A percentile compares a stretch with the other conserved stretches of the same genome.
Evolutionary conservation across 2,797 vertebrate genomes (phyloP).

Genomic region (Gambelia wislizenii): DNA sequence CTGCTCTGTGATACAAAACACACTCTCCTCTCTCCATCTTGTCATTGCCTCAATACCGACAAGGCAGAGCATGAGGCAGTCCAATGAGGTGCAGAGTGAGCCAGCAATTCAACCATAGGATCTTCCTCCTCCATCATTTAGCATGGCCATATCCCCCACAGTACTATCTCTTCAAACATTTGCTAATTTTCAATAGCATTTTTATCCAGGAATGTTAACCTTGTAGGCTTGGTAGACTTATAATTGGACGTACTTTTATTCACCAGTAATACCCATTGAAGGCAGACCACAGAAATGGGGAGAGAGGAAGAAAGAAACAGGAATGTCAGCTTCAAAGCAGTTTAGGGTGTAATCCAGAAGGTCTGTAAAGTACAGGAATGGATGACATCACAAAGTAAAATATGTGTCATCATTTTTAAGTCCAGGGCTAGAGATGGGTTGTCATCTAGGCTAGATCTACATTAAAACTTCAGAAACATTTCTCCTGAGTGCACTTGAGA

Average conservation of each 20-base stretch:
- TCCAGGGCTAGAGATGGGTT: not conserved
- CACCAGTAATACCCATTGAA: too few relatives aligned
- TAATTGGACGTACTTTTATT: not conserved
- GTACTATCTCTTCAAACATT: not conserved
- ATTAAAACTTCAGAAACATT: constrained; percentile 13
- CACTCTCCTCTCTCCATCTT: too few relatives aligned
- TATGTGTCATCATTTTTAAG: not conserved
- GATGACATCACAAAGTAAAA: constrained; percentile 7
- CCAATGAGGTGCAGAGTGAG: too few relatives aligned
- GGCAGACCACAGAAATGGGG: not conserved
- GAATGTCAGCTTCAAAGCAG: not conserved
- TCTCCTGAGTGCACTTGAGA: not conserved
- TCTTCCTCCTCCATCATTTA: too few relatives aligned
- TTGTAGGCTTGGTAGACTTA: not conserved
- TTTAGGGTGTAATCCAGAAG: not conserved
- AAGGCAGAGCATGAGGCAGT: too few relatives aligned
- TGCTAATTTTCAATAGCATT: not conserved
- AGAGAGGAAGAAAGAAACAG: not conserved
- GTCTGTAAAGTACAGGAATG: not conserved
- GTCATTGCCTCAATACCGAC: too few relatives aligned
- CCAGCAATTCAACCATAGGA: too few relatives aligned
- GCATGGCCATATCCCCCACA: too few relatives aligned
- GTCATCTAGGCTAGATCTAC: not conserved
- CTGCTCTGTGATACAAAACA: too few relatives aligned
- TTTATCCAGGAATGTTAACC: not conserved